Conservation (phyloP, 2,797 vertebrate genomes). For the Thamnophis elegans region DNA sequence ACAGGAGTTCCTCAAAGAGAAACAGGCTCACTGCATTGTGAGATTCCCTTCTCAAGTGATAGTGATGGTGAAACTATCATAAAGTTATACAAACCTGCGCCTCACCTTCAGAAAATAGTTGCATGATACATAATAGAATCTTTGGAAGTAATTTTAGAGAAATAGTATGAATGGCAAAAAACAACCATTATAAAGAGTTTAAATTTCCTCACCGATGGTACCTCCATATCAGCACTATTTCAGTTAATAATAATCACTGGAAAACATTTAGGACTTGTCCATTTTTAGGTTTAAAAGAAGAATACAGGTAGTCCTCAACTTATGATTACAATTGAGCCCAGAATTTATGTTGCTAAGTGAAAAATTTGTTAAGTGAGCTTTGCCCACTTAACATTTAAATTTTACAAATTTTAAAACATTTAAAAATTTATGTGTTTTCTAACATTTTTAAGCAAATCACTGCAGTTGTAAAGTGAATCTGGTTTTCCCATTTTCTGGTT, state of each 20-base stretch:
- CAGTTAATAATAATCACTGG: neutral
- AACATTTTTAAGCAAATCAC: no score
- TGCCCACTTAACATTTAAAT: no score
- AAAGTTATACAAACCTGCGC: neutral
- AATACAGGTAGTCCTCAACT: no score
- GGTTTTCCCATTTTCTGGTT: no score
- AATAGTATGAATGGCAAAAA: neutral
- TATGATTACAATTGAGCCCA: no score
- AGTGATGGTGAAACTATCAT: neutral
- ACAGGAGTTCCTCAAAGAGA: neutral
- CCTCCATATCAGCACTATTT: neutral
- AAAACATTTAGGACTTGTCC: neutral
- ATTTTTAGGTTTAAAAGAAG: neutral
- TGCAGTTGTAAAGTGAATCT: no score
- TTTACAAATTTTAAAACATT: no score
- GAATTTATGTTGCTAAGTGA: no score
- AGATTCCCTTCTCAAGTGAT: neutral
- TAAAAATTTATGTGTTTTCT: no score
- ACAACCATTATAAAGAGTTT: neutral
- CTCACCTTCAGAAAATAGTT: neutral
- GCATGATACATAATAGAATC: neutral
- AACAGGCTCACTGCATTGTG: neutral
- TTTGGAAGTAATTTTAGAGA: neutral
- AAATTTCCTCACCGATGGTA: neutral
- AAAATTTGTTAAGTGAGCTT: no score